Evolutionary conservation across 2,888 invertebrate species (phyloP), one percentile per base, ranked within the genome.

Genomic region (Cistogaster globosa): DNA sequence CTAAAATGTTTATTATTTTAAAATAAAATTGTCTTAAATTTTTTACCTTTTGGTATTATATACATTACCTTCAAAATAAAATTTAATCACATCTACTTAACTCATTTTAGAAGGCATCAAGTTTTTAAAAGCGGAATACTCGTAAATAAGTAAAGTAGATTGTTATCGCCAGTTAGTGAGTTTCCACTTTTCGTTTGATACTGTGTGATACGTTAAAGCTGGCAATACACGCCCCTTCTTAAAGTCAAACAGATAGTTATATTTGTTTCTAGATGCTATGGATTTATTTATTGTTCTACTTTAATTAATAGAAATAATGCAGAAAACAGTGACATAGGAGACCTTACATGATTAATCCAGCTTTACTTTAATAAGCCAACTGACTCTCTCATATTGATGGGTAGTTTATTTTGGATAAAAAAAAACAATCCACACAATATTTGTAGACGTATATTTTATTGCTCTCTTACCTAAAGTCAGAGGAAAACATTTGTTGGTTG

Each of bases 221-320:
- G 26, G 38, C 36, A 51, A 60, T 72, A 38, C 42, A 72, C 77
- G 77, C 83, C 77, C 58, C 67, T 77, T 72, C 36, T 67, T 58
- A 48, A 42, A 63, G 18, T 26, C 65, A 18, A 57, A 18, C 38
- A 14, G 6, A 32, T 48, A 78, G 12, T 32, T 38, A 14, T 36
- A 42, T 67, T 42, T n/a, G 18, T 62, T 67, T 18, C 12, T 42
- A 48, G 26, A 22, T 63, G 68, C 42, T 11, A 36, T 69, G 22
- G 14, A 38, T 63, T 53, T 74, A 7, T 18, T 9, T 55, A 42
- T 57, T 48, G 72, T 20, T 48, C 38, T 12, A 22, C 1, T n/a
- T n/a, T 57, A 38, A 53, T 7, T 16, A 32, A 16, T 22, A 26
- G 5, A 42, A 45, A 42, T 22, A 53, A 32, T 6, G 18, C 36